Evolutionary conservation across 2,888 invertebrate genomes (phyloP).

Genomic region (Cryptocephalus primarius): DNA sequence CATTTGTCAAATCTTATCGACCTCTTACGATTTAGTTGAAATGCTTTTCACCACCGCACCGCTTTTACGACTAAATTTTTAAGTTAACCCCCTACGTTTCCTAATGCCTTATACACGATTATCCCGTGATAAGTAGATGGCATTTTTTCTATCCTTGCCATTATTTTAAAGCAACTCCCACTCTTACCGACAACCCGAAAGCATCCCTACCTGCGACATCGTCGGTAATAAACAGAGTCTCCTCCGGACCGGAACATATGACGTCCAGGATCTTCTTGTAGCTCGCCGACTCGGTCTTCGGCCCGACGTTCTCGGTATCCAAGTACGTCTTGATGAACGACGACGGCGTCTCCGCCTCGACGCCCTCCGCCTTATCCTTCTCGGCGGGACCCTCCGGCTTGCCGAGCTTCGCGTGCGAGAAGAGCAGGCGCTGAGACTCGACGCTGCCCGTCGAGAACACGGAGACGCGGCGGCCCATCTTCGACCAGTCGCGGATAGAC

Average conservation of each 20-base stretch:
- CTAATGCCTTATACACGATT: too few relatives aligned
- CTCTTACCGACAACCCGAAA: too few relatives aligned
- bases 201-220: constrained; percentile 64
- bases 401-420: constrained; percentile 48
- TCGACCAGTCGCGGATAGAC: constrained; percentile 62
- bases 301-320: constrained; percentile 57
- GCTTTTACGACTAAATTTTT: too few relatives aligned
- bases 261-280: constrained; percentile 66
- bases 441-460: constrained; percentile 90
- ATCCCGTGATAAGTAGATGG: too few relatives aligned
- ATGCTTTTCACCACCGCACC: too few relatives aligned
- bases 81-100: too few relatives aligned
- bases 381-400: too few relatives aligned
- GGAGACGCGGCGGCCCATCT: constrained; percentile 51
- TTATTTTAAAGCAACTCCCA: too few relatives aligned
- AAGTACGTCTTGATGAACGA: constrained; percentile 75
- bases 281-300: constrained; percentile 66
- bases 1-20: too few relatives aligned
- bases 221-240: constrained; percentile 82
- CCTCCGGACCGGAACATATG: constrained; percentile 50
- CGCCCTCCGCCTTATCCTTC: too few relatives aligned
- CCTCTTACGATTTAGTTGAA: too few relatives aligned
- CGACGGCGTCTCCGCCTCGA: constrained; percentile 54
- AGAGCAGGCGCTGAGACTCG: constrained; percentile 80
- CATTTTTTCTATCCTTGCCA: too few relatives aligned